Percentiles rank a stretch among this genome's conserved stretches.
phyloP scores from a whole-genome alignment of 2,888 invertebrate genomes.

The Thysanoteuthis rhombus region DNA sequence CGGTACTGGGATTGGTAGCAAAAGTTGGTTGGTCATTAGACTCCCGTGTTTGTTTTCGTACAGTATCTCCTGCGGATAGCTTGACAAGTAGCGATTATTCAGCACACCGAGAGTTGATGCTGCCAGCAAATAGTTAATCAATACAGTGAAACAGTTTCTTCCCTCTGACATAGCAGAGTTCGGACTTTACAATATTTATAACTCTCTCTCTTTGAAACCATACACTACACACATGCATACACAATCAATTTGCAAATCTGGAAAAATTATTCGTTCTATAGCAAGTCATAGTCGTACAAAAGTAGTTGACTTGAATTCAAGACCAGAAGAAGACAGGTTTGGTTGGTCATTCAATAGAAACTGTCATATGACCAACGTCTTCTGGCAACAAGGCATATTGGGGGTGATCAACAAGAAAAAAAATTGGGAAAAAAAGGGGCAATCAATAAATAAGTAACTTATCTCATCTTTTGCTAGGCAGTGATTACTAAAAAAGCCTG shows the following conservation, averaged over 20 bases:
- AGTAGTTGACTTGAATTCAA: too few species aligned
- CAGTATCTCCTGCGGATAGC: not conserved
- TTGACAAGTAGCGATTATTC: not conserved
- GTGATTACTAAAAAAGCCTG: too few species aligned
- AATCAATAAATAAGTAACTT: too few species aligned
- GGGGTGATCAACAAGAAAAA: too few species aligned
- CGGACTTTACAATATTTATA: not conserved
- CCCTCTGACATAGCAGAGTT: not conserved
- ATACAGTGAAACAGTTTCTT: not conserved
- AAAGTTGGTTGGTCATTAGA: not conserved
- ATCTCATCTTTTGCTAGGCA: too few species aligned
- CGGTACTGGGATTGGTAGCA: not conserved
- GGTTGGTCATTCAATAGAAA: too few species aligned
- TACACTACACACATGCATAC: not conserved
- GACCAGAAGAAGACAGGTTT: too few species aligned
- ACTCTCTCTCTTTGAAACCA: not conserved
- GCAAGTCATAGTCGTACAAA: too few species aligned
- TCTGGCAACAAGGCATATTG: too few species aligned
- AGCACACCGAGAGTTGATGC: conserved; percentile 12
- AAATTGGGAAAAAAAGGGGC: too few species aligned
- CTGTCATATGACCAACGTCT: too few species aligned
- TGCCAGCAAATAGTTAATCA: conserved; percentile 12
- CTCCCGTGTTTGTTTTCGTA: not conserved
- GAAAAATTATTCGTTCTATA: too few species aligned
- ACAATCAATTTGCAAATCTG: not conserved